Conservation (phyloP, 2,888 invertebrate species). For the Autographa pulchrina region DNA sequence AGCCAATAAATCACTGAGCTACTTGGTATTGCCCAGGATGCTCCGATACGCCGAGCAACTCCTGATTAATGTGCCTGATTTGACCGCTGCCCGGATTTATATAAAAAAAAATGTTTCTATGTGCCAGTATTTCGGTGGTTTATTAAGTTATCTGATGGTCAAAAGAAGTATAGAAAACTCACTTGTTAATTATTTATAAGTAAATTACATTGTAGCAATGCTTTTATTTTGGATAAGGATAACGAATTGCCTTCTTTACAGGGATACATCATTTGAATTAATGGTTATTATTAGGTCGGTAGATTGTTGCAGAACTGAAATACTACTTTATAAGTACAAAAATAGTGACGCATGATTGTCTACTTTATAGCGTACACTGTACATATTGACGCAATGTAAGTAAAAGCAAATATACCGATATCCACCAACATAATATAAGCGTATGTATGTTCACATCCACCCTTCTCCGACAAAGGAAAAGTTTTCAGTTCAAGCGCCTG, state of each 20-base stretch:
- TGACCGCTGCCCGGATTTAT: slow-evolving; percentile 72
- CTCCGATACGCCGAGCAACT: slow-evolving; percentile 73
- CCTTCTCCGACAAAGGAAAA: slow-evolving; percentile 75
- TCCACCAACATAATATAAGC: slow-evolving; percentile 23
- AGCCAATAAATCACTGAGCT: slow-evolving; percentile 81
- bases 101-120: slow-evolving; percentile 62
- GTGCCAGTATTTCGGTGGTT: slow-evolving; percentile 27
- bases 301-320: not conserved
- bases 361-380: not conserved
- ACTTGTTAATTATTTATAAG: not conserved
- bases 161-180: not conserved
- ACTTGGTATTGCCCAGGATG: slow-evolving; percentile 77
- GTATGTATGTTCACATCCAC: slow-evolving; percentile 33
- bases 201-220: not conserved
- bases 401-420: slow-evolving; percentile 30
- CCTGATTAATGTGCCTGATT: slow-evolving; percentile 81
- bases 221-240: too few relatives aligned
- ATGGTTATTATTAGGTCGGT: not conserved
- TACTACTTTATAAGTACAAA: not conserved
- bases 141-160: not conserved
- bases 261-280: not conserved
- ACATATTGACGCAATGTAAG: not conserved
- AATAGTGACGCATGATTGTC: not conserved
- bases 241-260: too few relatives aligned
- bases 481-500: slow-evolving; percentile 79